A percentile compares a stretch with the other conserved stretches of the same genome.
Evolutionary conservation across 1,140 invertebrate species (phyloP).

Genomic region (Dendroctonus valens): DNA sequence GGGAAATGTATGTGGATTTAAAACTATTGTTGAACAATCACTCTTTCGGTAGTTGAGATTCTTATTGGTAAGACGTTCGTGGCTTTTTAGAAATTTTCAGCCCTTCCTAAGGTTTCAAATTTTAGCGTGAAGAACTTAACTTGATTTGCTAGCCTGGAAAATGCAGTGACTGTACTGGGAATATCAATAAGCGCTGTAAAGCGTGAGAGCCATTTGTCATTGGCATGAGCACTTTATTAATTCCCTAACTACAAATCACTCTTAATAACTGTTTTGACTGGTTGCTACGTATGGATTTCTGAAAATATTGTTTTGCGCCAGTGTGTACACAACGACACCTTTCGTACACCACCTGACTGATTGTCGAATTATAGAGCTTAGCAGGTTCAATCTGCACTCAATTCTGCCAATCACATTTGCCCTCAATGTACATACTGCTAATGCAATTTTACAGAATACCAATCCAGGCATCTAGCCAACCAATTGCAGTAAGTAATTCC

Average conservation of each 20-base stretch:
- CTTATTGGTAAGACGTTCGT: too few species aligned
- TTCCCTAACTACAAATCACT: slow-evolving; percentile 7
- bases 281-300: neutral
- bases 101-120: too few species aligned
- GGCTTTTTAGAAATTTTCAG: too few species aligned
- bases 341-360: slow-evolving; percentile 6
- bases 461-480: neutral
- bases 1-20: too few species aligned
- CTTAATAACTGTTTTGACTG: slow-evolving; percentile 2
- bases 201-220: slow-evolving; percentile 13
- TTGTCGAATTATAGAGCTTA: neutral
- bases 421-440: neutral
- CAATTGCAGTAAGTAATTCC: slow-evolving; percentile 5
- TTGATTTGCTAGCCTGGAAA: slow-evolving; percentile 5
- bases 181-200: slow-evolving; percentile 9
- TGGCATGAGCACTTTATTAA: slow-evolving; percentile 22
- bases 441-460: neutral
- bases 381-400: neutral
- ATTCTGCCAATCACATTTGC: neutral
- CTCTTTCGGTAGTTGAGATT: too few species aligned
- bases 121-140: neutral
- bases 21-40: too few species aligned
- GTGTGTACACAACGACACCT: neutral
- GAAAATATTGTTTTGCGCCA: slow-evolving; percentile 4
- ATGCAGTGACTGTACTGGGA: slow-evolving; percentile 5